Evolutionary conservation across 2,797 vertebrate genomes (phyloP).

Genomic region (Clarias platycephalus): DNA sequence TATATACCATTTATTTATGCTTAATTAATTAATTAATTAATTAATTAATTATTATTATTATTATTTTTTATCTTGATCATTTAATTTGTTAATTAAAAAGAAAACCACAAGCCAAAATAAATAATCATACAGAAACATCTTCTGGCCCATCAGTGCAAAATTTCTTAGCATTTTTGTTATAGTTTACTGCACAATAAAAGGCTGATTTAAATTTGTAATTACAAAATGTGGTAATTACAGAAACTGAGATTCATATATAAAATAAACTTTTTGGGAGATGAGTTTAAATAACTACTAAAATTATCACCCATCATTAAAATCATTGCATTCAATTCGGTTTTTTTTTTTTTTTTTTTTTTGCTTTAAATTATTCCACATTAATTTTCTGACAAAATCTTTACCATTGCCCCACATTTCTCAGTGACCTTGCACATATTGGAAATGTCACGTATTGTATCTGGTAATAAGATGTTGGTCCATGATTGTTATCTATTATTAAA

Average conservation of each 20-base stretch:
- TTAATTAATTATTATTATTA: not conserved
- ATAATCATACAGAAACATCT: no score
- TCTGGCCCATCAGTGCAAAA: no score
- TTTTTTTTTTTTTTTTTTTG: not conserved
- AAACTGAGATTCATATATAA: not conserved
- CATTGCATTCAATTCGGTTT: not conserved
- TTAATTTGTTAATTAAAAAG: not conserved
- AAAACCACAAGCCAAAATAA: not conserved
- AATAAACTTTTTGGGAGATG: not conserved
- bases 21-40: not conserved
- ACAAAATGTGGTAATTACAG: not conserved
- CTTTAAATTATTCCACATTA: not conserved
- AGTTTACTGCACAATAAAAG: not conserved
- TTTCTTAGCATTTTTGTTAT: not conserved
- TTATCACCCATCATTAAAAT: not conserved
- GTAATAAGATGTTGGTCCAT: constrained; percentile 2
- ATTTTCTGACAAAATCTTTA: not conserved
- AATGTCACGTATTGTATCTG: constrained; percentile 17
- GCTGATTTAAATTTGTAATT: not conserved
- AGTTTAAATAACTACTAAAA: not conserved
- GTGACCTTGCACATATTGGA: constrained; percentile 5
- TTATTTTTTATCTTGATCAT: not conserved
- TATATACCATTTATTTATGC: no score
- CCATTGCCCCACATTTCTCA: not conserved
- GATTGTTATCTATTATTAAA: constrained; percentile 12